Base-by-base conservation (phyloP, 1,140 invertebrate genomes). In the Saccostrea cuccullata region DNA sequence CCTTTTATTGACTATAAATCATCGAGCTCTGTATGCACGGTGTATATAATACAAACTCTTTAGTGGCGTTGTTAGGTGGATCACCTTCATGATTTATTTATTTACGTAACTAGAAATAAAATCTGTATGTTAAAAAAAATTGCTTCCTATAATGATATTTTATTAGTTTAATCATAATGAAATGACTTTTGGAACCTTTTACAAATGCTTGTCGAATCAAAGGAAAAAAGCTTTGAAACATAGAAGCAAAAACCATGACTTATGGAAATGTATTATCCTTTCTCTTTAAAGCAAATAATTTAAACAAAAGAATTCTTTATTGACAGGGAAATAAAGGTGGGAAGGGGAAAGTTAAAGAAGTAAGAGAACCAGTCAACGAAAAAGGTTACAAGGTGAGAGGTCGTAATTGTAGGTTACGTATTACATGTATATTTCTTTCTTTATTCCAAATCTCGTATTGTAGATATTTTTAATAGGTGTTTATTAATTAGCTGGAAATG, bases 331-430 rank as follows among this genome's bases (percentile, higher is more conserved):
- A 23, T 15, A 77, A 77, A 36, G 70, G 70, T 30, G 70, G 70
- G 26, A 77, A 77, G 26, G 70, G 70, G 30, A 77, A 12, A 77
- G 70, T 15, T 26, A 26, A 77, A 13, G 70, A 36, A 36, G 70
- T 36, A 77, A 77, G 70, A 17, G 70, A 77, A 77, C 70, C 70
- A 77, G 70, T 77, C 70, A 77, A 77, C 26, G 70, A 77, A 36
- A 77, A 77, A 36, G 70, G 70, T 36, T 77, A 77, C 30, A 77
- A 77, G 70, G 70, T 77, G 70, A 77, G 70, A 36, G 17, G 58
- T 64, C 58, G n/a, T 20, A 8, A 23, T 36, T 30, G 15, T 47
- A 47, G 47, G 47, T 47, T 47, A 47, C 47, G 47, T 47, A 47
- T 47, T 47, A 47, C 47, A 47, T 47, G 47, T 47, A 47, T 9